Evolutionary conservation across 2,113 vertebrate species (phyloP).

Genomic region (Hydrochoerus hydrochaeris): DNA sequence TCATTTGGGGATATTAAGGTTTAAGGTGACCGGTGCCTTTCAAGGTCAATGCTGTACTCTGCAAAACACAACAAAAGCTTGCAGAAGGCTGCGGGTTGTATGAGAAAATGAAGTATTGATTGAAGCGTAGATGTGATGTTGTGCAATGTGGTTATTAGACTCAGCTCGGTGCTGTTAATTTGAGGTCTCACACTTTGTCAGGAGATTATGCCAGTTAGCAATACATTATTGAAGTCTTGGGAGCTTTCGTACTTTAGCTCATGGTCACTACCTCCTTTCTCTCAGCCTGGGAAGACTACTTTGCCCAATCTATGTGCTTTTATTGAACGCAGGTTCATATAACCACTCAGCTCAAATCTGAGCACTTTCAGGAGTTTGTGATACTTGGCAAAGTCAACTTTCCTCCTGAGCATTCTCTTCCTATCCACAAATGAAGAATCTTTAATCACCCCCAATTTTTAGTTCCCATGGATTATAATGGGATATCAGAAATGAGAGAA

Average conservation of each 20-base stretch:
- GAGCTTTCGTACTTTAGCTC: conserved; percentile 63
- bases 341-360: neutral
- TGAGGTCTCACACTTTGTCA: conserved; percentile 77
- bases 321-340: conserved; percentile 44
- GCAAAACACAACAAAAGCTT: conserved; percentile 73
- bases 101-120: conserved; percentile 89
- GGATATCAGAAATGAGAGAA: neutral
- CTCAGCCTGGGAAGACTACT: conserved; percentile 15
- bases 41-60: conserved; percentile 63
- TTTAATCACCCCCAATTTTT: neutral
- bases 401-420: neutral
- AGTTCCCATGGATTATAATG: neutral
- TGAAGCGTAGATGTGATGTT: conserved; percentile 75
- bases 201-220: conserved; percentile 79
- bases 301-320: conserved; percentile 48
- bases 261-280: neutral
- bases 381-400: neutral
- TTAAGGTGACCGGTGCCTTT: conserved; percentile 55
- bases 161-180: conserved; percentile 84
- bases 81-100: conserved; percentile 66
- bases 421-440: neutral
- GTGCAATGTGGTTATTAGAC: conserved; percentile 81
- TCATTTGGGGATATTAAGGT: conserved; percentile 63
- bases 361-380: conserved; percentile 22
- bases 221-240: conserved; percentile 77